Percentiles rank a stretch among this genome's conserved stretches.
These are phyloP conservation scores for Agonopterix heracliana DNA, from an alignment of 2,888 invertebrate species.

Conservation along the genomic window DNA sequence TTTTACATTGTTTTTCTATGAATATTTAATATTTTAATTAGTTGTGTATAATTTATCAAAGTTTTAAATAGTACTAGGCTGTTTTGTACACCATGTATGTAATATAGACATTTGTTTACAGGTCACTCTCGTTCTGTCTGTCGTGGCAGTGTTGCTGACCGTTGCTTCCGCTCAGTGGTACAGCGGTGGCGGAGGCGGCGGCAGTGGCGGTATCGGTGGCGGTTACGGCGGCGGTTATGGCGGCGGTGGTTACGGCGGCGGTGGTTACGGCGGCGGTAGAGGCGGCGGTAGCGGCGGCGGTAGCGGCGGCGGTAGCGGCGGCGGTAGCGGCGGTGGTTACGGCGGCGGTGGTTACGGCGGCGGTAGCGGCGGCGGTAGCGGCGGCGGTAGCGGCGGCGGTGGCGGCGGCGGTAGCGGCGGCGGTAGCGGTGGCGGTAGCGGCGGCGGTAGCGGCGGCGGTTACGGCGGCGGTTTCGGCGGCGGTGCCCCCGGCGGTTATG, in stretches of 20 bases:
- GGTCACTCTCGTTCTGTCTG: conserved; percentile 11
- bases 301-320: conserved; percentile 12
- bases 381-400: not conserved
- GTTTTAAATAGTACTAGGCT: too few relatives aligned
- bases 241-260: conserved; percentile 25
- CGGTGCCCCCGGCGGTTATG: too few relatives aligned
- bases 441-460: not conserved
- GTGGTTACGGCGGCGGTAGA: conserved; percentile 14
- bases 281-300: conserved; percentile 21
- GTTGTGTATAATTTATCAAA: too few relatives aligned
- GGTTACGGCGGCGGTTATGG: conserved; percentile 3
- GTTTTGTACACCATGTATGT: too few relatives aligned
- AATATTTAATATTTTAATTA: too few relatives aligned
- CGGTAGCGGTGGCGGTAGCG: not conserved
- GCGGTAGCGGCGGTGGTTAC: not conserved
- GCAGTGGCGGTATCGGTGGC: conserved; percentile 12
- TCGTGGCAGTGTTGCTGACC: conserved; percentile 12
- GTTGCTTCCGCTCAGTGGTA: conserved; percentile 13
- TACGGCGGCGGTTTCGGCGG: not conserved
- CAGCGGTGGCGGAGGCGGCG: not conserved
- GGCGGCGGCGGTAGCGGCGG: not conserved
- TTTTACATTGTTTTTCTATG: too few relatives aligned
- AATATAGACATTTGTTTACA: conserved; percentile 5
- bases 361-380: too few relatives aligned
- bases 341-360: too few relatives aligned